Evolutionary conservation across 2,888 invertebrate species (phyloP), one percentile per base, ranked within the genome.

Genomic region (Pandemis cinnamomeana): DNA sequence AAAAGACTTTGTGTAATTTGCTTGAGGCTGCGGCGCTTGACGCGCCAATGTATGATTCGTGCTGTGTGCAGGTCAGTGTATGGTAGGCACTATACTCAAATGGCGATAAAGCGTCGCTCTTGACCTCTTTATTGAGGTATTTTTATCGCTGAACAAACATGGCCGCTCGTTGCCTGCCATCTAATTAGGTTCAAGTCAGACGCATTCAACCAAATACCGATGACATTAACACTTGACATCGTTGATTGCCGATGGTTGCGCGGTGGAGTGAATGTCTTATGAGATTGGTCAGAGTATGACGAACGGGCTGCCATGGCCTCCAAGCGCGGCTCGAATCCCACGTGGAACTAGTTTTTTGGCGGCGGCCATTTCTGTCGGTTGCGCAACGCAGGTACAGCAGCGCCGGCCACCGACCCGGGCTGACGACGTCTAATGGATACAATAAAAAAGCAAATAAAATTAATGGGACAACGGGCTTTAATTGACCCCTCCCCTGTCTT

Each of bases 301-400:
- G 67, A 63, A 71, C 68, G 62, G 61, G 72, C 72, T 73, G 76
- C 71, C 76, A 71, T 75, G 79, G 79, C 77, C 78, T 79, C 71
- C 77, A 76, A 79, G 81, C 68, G 68, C 84, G 85, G 84, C 84
- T 84, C 80, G 67, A 82, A 82, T 86, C 88, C 86, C 88, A 87
- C 88, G 86, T 90, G 87, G 86, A 89, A 89, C 91, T 90, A 89
- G 91, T 92, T 92, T 93, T 91, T 92, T 91, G 87, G 89, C 91
- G 87, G 83, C 86, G 82, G 84, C 85, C 89, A 90, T 91, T 90
- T 88, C 80, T 83, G 84, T 82, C 81, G 88, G 86, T 93, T 93
- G 87, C 90, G 91, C 88, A 93, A 93, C 83, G 72, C 84, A 86
- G 87, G 86, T 87, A 87, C 86, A 79, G 81, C 76, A 77, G 76